These are phyloP conservation scores for Apodemus sylvaticus DNA, from an alignment of 2,113 vertebrate species.

Conservation along the genomic window DNA sequence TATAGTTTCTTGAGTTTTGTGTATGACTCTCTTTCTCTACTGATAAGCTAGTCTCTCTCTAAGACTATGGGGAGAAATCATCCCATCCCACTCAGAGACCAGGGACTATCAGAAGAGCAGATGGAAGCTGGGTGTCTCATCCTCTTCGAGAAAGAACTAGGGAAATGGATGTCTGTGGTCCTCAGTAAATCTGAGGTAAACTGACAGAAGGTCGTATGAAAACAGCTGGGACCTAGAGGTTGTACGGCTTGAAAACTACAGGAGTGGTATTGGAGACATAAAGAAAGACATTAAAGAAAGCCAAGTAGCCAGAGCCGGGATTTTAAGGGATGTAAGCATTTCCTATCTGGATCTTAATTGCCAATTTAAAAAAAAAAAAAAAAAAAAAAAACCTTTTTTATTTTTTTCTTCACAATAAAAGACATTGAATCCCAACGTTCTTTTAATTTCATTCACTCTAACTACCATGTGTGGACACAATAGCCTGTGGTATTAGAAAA, in stretches of 20 bases:
- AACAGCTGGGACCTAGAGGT: not conserved
- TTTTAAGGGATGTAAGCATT: not conserved
- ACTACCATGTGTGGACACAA: not conserved
- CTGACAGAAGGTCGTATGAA: not conserved
- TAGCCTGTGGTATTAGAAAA: not conserved
- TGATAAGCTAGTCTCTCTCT: not conserved
- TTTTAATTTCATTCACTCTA: slow-evolving; percentile 24
- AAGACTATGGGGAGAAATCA: not conserved
- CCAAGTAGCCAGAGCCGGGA: not conserved
- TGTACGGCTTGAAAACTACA: not conserved
- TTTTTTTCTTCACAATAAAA: slow-evolving; percentile 5
- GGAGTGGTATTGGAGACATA: not conserved
- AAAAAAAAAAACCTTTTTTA: no score
- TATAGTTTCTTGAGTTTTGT: slow-evolving; percentile 24
- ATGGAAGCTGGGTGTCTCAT: not conserved
- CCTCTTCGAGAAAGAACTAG: not conserved
- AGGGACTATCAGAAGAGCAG: accelerated
- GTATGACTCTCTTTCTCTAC: not conserved
- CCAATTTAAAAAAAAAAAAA: not conserved
- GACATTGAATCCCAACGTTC: not conserved
- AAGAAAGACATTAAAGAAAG: not conserved
- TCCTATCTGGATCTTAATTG: not conserved
- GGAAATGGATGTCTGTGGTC: no score
- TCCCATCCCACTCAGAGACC: not conserved
- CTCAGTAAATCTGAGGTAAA: not conserved